Conservation (phyloP, 2,113 vertebrate species). For the Eolophus roseicapilla region DNA sequence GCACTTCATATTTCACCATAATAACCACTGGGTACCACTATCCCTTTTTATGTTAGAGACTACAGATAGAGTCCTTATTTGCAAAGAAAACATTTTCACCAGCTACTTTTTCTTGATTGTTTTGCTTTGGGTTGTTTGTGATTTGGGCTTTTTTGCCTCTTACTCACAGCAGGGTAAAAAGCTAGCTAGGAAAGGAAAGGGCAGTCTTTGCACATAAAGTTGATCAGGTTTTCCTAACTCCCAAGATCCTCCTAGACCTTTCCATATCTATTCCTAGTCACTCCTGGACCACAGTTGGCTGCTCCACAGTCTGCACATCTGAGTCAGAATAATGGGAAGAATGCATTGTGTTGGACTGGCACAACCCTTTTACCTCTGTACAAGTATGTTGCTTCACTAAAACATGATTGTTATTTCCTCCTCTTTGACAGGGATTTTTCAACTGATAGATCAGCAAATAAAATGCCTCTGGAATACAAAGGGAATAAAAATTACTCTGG, state of each 20-base stretch:
- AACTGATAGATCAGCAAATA: not conserved
- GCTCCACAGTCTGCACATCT: not conserved
- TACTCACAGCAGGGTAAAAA: not conserved
- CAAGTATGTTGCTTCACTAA: not conserved
- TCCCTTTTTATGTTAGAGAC: not conserved
- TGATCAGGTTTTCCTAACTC: not conserved
- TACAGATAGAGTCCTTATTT: not conserved
- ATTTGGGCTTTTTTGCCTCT: not conserved
- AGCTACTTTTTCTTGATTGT: not conserved
- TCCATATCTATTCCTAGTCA: not conserved
- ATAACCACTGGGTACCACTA: not conserved
- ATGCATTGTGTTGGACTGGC: not conserved
- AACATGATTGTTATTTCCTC: not conserved
- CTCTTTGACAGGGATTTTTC: slow-evolving; percentile 22
- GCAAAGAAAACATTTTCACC: not conserved
- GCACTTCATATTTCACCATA: not conserved
- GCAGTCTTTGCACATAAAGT: not conserved
- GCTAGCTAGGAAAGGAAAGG: not conserved
- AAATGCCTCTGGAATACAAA: not conserved
- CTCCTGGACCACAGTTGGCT: not conserved
- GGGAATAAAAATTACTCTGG: slow-evolving; percentile 22
- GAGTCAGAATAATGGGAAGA: not conserved
- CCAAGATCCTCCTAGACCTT: not conserved
- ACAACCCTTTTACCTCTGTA: not conserved
- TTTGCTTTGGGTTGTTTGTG: not conserved